Conservation (phyloP, 2,888 invertebrate species). For the Byasa hedistus region DNA sequence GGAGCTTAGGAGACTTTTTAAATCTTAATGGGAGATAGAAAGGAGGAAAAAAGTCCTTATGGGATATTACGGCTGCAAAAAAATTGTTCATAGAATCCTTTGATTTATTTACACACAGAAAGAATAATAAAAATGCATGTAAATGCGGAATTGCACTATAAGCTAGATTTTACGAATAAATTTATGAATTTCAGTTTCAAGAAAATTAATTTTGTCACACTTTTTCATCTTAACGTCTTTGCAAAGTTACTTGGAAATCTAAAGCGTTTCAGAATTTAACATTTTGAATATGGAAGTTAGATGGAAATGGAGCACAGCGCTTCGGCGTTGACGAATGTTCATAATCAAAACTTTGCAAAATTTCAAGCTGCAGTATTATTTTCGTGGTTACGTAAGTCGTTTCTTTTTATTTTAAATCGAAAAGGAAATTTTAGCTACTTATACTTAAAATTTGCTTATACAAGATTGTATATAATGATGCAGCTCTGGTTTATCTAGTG, state of each 20-base stretch:
- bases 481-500: too few species aligned
- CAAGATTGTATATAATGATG: too few species aligned
- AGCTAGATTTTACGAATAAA: background rate
- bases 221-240: constrained; percentile 25
- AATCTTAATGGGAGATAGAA: too few species aligned
- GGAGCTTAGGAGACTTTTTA: too few species aligned
- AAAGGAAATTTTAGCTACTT: background rate
- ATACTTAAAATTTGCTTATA: background rate
- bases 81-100: too few species aligned
- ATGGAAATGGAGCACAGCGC: constrained; percentile 28
- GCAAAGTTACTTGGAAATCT: constrained; percentile 20
- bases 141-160: background rate
- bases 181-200: background rate
- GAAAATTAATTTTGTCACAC: constrained; percentile 22
- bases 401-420: background rate
- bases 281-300: constrained; percentile 28
- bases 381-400: background rate
- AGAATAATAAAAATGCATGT: too few species aligned
- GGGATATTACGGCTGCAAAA: too few species aligned
- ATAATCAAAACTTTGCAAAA: constrained; percentile 75
- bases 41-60: too few species aligned
- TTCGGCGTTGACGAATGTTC: constrained; percentile 66
- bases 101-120: too few species aligned
- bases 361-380: constrained; percentile 62
- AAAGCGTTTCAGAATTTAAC: constrained; percentile 27